phyloP scores from a whole-genome alignment of 2,888 invertebrate genomes.

The Adineta ricciae region DNA sequence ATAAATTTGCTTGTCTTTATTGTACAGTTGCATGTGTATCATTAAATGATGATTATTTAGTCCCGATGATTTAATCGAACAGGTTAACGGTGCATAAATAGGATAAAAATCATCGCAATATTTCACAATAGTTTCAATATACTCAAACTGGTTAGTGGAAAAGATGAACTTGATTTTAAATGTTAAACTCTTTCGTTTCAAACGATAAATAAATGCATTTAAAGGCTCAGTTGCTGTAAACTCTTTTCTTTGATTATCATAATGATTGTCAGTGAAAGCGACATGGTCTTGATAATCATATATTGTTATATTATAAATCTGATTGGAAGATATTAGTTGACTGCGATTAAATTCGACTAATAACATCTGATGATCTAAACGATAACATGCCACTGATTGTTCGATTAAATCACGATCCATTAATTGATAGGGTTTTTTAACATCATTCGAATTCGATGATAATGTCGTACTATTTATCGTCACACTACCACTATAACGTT shows the following conservation, averaged over 20 bases:
- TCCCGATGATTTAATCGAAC: background rate
- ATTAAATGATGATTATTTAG: background rate
- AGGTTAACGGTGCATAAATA: background rate
- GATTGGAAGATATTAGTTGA: background rate
- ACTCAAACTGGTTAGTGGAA: background rate
- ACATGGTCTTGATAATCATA: background rate
- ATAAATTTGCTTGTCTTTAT: background rate
- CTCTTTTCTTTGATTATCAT: background rate
- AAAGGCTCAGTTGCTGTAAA: background rate
- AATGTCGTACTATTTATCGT: constrained; percentile 2
- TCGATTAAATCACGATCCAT: background rate
- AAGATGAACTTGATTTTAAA: background rate
- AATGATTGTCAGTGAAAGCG: background rate
- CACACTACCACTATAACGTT: background rate
- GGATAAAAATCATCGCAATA: constrained; percentile 1
- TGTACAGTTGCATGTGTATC: background rate
- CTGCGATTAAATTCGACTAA: background rate
- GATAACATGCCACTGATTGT: background rate
- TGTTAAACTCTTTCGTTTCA: background rate
- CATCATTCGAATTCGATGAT: background rate
- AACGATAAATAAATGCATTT: background rate
- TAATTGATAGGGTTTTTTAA: background rate
- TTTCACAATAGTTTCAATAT: background rate
- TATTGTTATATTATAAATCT: background rate
- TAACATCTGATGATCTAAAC: background rate